These are phyloP conservation scores for Huso huso DNA, from an alignment of 2,797 vertebrate genomes.

Conservation along the genomic window DNA sequence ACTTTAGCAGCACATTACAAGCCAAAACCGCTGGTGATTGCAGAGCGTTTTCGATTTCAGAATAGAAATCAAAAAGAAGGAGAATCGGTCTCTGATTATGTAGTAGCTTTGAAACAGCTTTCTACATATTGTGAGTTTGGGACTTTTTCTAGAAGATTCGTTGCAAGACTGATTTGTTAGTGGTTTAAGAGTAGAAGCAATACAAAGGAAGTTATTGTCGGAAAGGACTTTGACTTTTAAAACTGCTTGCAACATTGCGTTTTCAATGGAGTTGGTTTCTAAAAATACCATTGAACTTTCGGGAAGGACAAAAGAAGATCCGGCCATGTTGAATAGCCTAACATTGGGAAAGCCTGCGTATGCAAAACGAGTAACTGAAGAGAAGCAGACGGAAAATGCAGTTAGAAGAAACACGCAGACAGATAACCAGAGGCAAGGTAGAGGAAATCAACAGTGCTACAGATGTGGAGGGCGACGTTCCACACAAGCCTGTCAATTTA, in stretches of 20 bases:
- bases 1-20: too few relatives aligned
- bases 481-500: neutral
- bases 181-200: conserved; percentile 2
- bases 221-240: neutral
- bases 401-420: neutral
- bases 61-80: neutral
- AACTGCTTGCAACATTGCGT: neutral
- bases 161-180: conserved; percentile 7
- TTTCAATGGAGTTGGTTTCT: conserved; percentile 6
- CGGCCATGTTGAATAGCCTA: neutral
- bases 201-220: conserved; percentile 5
- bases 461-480: neutral
- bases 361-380: too few relatives aligned
- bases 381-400: neutral
- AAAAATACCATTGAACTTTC: conserved; percentile 3
- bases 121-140: conserved; percentile 11
- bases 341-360: too few relatives aligned
- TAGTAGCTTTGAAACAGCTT: conserved; percentile 9
- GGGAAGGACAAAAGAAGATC: neutral
- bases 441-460: conserved; percentile 4
- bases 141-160: conserved; percentile 7
- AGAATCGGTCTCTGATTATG: neutral
- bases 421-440: neutral
- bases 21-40: too few relatives aligned
- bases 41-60: neutral